Conservation (phyloP, 2,797 vertebrate genomes). For the Pangasius krempfi region DNA sequence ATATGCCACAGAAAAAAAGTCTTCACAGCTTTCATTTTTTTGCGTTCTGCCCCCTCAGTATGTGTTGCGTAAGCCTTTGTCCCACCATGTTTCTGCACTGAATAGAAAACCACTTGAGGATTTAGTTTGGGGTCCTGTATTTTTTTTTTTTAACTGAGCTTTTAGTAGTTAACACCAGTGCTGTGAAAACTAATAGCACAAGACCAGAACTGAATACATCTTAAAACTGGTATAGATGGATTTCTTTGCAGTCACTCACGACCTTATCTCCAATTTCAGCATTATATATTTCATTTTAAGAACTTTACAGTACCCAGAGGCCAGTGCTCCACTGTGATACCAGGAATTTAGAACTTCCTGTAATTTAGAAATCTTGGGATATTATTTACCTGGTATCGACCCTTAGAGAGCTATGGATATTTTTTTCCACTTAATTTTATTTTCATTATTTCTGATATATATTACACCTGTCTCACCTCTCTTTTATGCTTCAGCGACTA, state of each 20-base stretch:
- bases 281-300: neutral
- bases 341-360: constrained; percentile 45
- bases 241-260: constrained; percentile 19
- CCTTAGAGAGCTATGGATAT: constrained; percentile 44
- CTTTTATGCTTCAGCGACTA: neutral
- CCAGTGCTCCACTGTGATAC: neutral
- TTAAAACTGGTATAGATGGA: constrained; percentile 38
- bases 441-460: neutral
- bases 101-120: neutral
- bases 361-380: constrained; percentile 64
- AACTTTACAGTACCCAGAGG: neutral
- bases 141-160: neutral
- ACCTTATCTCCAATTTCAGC: neutral
- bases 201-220: constrained; percentile 26
- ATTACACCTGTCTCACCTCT: neutral
- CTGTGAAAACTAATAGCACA: neutral
- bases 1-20: neutral
- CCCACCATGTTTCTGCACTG: neutral
- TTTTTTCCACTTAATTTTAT: neutral
- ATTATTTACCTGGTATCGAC: constrained; percentile 62
- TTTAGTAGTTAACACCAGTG: neutral
- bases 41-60: neutral
- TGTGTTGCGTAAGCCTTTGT: neutral
- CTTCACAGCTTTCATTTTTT: neutral
- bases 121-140: neutral